phyloP scores from a whole-genome alignment of 1,140 invertebrate species.

The Neodiprion pinetum region DNA sequence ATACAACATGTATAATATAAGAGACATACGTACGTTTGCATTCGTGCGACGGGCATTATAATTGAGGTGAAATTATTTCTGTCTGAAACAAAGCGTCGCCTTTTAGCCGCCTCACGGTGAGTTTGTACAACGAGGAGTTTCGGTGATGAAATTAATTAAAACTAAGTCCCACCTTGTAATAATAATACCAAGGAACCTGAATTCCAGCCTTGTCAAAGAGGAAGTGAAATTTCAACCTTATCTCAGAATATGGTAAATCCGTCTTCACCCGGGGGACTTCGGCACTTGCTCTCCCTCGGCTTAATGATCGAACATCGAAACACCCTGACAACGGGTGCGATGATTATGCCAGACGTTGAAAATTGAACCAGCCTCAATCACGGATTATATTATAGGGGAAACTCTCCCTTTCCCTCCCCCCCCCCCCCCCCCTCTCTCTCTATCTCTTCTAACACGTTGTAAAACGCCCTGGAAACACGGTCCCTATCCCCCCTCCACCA shows the following conservation, averaged over 20 bases:
- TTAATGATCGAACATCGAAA: constrained; percentile 3
- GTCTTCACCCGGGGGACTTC: neutral
- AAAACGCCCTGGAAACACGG: constrained; percentile 16
- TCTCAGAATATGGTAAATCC: neutral
- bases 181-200: neutral
- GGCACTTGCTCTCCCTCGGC: neutral
- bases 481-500: neutral
- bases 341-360: neutral
- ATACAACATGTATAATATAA: too few species aligned
- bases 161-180: neutral
- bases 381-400: too few species aligned
- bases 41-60: too few species aligned
- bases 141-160: constrained; percentile 1
- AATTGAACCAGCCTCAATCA: too few species aligned
- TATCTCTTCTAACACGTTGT: constrained; percentile 28
- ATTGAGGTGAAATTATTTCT: too few species aligned
- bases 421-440: constrained; percentile 24
- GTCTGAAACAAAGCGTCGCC: neutral
- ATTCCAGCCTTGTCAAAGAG: neutral
- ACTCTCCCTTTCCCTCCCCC: constrained; percentile 22
- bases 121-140: neutral
- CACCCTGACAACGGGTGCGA: neutral
- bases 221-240: neutral
- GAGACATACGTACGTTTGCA: too few species aligned
- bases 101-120: neutral